These are phyloP conservation scores for Octomys mimax DNA, from an alignment of 2,797 vertebrate species.

Conservation along the genomic window DNA sequence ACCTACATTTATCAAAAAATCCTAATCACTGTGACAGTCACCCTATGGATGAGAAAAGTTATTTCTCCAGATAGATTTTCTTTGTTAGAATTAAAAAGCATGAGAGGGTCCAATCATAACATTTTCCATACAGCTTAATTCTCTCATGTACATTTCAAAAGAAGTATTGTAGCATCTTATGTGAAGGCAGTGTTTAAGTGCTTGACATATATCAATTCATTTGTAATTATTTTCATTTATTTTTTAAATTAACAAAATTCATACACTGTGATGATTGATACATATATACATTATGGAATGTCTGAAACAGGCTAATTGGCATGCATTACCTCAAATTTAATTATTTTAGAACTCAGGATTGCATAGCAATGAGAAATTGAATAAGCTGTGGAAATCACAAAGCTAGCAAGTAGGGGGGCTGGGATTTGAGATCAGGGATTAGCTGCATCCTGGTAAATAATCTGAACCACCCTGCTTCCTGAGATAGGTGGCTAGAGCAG, in stretches of 20 bases:
- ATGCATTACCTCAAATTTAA: neutral
- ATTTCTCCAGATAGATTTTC: conserved; percentile 30
- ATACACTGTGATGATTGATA: neutral
- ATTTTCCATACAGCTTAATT: neutral
- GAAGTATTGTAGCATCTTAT: neutral
- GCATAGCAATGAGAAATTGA: neutral
- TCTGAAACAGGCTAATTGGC: neutral
- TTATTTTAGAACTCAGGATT: conserved; percentile 20
- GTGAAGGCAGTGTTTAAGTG: neutral
- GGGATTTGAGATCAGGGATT: neutral
- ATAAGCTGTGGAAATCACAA: neutral
- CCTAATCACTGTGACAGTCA: neutral
- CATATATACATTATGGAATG: neutral
- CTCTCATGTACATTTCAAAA: neutral
- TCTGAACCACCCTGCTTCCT: neutral
- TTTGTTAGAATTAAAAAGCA: neutral
- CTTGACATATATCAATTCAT: neutral
- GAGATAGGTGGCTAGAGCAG: neutral
- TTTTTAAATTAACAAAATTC: neutral
- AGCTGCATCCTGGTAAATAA: neutral
- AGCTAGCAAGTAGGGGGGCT: neutral
- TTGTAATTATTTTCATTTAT: neutral
- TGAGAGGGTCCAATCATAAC: neutral
- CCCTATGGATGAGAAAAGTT: neutral
- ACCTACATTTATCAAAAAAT: neutral